Conservation (phyloP, 2,888 invertebrate species). For the Blastobasis lacticolella region DNA sequence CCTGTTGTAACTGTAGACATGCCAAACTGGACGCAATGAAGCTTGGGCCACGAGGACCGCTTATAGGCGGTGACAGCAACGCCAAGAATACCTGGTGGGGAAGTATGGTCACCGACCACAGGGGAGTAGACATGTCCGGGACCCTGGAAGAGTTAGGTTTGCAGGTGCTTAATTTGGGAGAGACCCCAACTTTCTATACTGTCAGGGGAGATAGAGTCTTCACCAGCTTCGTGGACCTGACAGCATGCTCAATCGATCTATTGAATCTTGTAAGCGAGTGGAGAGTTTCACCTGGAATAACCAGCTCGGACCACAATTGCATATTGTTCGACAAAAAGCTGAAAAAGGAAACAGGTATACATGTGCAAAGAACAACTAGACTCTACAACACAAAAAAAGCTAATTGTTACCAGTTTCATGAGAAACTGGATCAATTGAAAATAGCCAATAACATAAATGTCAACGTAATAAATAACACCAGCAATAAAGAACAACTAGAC, state of each 20-base stretch:
- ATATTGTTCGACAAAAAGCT: not conserved
- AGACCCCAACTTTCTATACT: constrained; percentile 19
- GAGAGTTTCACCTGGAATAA: not conserved
- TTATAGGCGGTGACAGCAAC: constrained; percentile 14
- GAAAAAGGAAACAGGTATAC: not conserved
- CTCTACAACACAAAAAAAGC: not conserved
- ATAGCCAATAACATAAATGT: not conserved
- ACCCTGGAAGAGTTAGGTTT: constrained; percentile 10
- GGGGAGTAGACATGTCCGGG: constrained; percentile 11
- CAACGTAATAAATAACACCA: not conserved
- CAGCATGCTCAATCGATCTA: constrained; percentile 13
- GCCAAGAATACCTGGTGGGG: constrained; percentile 18
- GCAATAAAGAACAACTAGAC: not conserved
- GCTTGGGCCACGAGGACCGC: not conserved
- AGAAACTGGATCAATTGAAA: not conserved
- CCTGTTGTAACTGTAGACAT: constrained; percentile 2
- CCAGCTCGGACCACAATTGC: not conserved
- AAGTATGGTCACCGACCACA: constrained; percentile 3
- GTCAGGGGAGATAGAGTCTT: constrained; percentile 9
- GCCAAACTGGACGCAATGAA: not conserved
- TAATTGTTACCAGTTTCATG: not conserved
- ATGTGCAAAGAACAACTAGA: not conserved
- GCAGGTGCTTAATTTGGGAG: constrained; percentile 18
- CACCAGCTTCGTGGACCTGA: constrained; percentile 18
- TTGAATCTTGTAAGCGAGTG: constrained; percentile 1